These are phyloP conservation scores for Natrix natrix DNA, from an alignment of 2,797 vertebrate genomes.

Conservation along the genomic window DNA sequence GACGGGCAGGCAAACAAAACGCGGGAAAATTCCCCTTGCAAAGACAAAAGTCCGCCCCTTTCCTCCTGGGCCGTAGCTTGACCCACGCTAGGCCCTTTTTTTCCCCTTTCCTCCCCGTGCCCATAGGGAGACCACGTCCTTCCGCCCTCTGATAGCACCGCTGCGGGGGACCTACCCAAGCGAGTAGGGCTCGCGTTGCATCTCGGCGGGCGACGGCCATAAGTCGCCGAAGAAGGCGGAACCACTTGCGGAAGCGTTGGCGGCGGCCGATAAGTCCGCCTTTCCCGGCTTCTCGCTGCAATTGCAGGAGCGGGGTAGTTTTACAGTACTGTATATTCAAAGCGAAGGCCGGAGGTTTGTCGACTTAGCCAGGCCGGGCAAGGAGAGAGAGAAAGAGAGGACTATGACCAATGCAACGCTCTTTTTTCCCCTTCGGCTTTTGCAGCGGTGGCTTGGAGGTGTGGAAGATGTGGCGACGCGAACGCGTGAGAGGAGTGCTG, in stretches of 20 bases:
- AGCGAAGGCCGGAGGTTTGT: neutral
- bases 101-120: neutral
- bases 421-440: neutral
- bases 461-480: neutral
- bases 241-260: neutral
- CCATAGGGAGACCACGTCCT: neutral
- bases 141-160: rapidly evolving
- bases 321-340: neutral
- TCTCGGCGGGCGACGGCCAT: neutral
- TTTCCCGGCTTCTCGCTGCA: too few relatives aligned
- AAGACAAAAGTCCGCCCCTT: neutral
- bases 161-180: constrained; percentile 43
- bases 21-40: neutral
- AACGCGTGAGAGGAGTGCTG: neutral
- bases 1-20: too few relatives aligned
- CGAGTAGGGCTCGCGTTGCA: neutral
- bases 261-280: neutral
- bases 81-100: too few relatives aligned
- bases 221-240: neutral
- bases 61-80: too few relatives aligned
- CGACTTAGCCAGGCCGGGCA: too few relatives aligned
- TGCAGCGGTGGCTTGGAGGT: neutral
- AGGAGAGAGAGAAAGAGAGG: neutral
- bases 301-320: neutral
- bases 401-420: neutral